Evolutionary conservation across 2,113 vertebrate species (phyloP).

Genomic region (Henicopernis longicauda): DNA sequence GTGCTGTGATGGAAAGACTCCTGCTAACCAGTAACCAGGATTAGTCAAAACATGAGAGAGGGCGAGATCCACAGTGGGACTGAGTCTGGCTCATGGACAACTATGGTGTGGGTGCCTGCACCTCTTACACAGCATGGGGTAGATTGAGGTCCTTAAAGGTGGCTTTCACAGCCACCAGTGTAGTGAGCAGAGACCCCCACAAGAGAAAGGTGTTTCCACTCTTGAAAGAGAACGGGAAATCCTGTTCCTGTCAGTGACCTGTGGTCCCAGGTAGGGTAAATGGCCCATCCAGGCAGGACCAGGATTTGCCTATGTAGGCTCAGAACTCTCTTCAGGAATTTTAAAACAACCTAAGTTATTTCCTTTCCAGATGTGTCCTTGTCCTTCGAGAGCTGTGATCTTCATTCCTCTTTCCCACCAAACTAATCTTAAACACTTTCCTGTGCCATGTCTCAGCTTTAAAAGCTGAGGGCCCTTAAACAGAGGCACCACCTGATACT

Average conservation of each 20-base stretch:
- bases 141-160: neutral
- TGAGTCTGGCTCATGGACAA: neutral
- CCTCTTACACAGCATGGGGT: accelerated
- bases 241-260: neutral
- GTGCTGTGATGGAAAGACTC: neutral
- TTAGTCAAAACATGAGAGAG: neutral
- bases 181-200: neutral
- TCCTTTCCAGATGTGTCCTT: neutral
- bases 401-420: neutral
- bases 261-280: neutral
- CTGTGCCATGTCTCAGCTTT: neutral
- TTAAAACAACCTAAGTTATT: neutral
- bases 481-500: neutral
- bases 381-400: neutral
- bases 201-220: neutral
- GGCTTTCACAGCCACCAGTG: neutral
- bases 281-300: neutral
- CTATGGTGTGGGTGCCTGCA: neutral
- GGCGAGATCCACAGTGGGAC: neutral
- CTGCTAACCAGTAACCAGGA: neutral
- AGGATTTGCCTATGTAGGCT: neutral
- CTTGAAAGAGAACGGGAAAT: neutral
- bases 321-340: neutral
- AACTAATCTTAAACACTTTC: neutral
- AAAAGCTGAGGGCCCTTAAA: neutral